phyloP scores from a whole-genome alignment of 1,140 invertebrate genomes.

The Samia ricini region DNA sequence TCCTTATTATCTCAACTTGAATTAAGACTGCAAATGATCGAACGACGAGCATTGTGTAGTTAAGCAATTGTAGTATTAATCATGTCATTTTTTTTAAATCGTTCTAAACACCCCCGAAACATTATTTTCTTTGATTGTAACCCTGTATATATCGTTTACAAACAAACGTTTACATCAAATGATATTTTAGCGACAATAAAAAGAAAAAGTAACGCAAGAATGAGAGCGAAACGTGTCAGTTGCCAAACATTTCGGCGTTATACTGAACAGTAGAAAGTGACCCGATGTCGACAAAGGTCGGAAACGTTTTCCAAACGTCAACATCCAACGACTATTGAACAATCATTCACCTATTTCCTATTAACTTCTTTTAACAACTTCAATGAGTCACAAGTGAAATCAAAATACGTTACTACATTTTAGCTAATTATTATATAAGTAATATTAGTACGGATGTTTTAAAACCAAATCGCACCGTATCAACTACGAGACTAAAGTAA shows the following conservation, averaged over 20 bases:
- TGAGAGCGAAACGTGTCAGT: slow-evolving; percentile 43
- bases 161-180: neutral
- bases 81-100: neutral
- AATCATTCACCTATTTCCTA: slow-evolving; percentile 7
- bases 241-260: slow-evolving; percentile 23
- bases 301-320: slow-evolving; percentile 56
- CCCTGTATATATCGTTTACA: slow-evolving; percentile 5
- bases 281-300: slow-evolving; percentile 60
- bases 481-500: too few species aligned
- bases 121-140: neutral
- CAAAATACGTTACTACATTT: neutral
- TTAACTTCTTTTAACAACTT: neutral
- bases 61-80: too few species aligned
- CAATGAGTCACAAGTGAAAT: too few species aligned
- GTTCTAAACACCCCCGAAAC: neutral
- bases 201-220: slow-evolving; percentile 19
- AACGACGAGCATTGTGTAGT: too few species aligned
- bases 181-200: slow-evolving; percentile 2
- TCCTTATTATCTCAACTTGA: too few species aligned
- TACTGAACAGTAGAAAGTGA: slow-evolving; percentile 44
- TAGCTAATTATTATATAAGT: too few species aligned
- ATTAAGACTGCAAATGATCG: too few species aligned
- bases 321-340: slow-evolving; percentile 58
- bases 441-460: too few species aligned
- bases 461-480: too few species aligned